These are phyloP conservation scores for Xestobium rufovillosum DNA, from an alignment of 2,888 invertebrate species.

Conservation along the genomic window DNA sequence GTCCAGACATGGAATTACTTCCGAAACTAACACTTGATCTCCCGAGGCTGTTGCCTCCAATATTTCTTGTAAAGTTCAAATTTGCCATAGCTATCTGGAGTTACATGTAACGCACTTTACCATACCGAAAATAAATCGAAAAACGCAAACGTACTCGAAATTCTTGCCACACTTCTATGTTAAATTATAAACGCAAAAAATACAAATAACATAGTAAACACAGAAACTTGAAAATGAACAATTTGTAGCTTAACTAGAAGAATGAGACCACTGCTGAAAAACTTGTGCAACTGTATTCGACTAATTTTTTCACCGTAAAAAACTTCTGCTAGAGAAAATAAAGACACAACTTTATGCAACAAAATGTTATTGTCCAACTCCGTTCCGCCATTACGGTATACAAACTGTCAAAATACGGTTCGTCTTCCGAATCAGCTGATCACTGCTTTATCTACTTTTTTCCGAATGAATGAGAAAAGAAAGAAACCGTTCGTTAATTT, in stretches of 20 bases:
- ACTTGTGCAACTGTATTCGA: slow-evolving; percentile 15
- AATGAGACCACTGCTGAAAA: slow-evolving; percentile 25
- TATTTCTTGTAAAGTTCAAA: slow-evolving; percentile 87
- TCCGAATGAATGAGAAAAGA: no score
- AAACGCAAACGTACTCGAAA: no score
- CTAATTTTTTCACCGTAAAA: slow-evolving; percentile 16
- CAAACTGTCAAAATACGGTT: slow-evolving; percentile 29
- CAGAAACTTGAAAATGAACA: slow-evolving; percentile 29
- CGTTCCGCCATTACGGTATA: slow-evolving; percentile 41
- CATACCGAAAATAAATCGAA: no score
- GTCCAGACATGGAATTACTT: slow-evolving; percentile 62
- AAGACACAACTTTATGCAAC: slow-evolving; percentile 32
- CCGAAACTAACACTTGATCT: slow-evolving; percentile 59
- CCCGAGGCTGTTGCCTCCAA: slow-evolving; percentile 69
- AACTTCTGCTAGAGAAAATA: slow-evolving; percentile 31
- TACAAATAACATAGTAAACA: slow-evolving; percentile 34
- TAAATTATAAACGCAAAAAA: slow-evolving; percentile 33
- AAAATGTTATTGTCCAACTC: slow-evolving; percentile 43
- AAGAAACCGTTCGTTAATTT: no score
- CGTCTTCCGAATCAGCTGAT: no score
- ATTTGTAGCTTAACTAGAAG: slow-evolving; percentile 23
- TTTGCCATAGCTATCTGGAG: no score
- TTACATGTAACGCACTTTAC: no score
- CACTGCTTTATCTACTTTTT: no score
- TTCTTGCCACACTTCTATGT: slow-evolving; percentile 24